phyloP scores from a whole-genome alignment of 1,140 invertebrate genomes.

The Melipona quadrifasciata region DNA sequence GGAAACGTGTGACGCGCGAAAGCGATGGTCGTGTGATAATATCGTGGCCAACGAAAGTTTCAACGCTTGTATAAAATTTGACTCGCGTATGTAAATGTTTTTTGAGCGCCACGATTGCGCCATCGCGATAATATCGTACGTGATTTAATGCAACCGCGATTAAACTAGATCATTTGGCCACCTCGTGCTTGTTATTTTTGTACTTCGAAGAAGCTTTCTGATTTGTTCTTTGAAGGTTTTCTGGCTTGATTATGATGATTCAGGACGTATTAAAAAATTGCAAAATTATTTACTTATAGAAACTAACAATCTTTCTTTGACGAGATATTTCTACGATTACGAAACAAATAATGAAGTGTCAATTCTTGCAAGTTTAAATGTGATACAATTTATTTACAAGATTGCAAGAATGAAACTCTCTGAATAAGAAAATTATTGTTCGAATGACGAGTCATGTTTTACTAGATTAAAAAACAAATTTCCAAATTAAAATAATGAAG shows the following conservation, averaged over 20 bases:
- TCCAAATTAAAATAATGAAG: no score
- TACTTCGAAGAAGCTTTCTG: neutral
- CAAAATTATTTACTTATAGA: no score
- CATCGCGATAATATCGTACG: no score
- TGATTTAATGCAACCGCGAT: neutral
- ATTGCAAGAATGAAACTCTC: neutral
- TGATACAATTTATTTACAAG: no score
- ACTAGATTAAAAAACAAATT: no score
- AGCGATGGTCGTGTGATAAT: neutral
- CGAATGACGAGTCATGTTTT: no score
- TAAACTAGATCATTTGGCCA: neutral
- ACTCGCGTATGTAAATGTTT: neutral
- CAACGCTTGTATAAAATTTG: neutral
- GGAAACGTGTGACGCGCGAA: constrained; percentile 2
- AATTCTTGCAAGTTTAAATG: neutral
- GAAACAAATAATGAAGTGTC: no score
- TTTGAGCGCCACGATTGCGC: neutral
- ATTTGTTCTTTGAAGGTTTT: no score
- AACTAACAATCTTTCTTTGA: neutral
- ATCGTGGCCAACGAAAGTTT: neutral
- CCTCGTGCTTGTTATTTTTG: neutral
- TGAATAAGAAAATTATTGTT: no score
- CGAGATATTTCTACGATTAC: neutral
- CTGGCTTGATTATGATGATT: neutral
- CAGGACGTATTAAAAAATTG: neutral